Percentiles rank a stretch among this genome's conserved stretches.
phyloP scores from a whole-genome alignment of 92 coral and sea anemone species.

The Siderastrea radians region DNA sequence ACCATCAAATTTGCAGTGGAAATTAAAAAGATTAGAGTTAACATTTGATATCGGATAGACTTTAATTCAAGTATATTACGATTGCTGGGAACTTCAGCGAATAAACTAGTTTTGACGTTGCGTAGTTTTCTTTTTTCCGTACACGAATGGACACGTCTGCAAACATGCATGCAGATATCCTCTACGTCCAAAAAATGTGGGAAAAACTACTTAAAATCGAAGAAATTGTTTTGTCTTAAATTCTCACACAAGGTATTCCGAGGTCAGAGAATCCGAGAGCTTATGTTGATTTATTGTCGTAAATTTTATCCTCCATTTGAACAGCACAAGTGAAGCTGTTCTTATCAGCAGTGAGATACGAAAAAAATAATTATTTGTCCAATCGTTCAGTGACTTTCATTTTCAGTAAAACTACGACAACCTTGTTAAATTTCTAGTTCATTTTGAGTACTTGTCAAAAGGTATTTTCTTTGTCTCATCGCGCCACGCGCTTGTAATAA shows the following conservation, averaged over 20 bases:
- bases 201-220: neutral
- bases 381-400: neutral
- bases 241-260: neutral
- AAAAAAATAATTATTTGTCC: neutral
- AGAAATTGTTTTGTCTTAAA: neutral
- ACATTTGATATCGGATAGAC: neutral
- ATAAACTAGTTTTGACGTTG: neutral
- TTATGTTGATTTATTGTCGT: slow-evolving; percentile 1
- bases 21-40: neutral
- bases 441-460: neutral
- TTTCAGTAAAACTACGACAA: slow-evolving; percentile 5
- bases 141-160: slow-evolving; percentile 18
- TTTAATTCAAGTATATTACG: neutral
- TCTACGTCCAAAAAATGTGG: neutral
- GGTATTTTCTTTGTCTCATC: neutral
- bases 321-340: neutral
- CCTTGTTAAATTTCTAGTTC: neutral
- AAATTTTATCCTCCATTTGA: slow-evolving; percentile 1
- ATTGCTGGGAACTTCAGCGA: neutral
- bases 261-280: neutral
- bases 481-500: slow-evolving; percentile 50
- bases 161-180: neutral
- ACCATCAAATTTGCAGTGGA: neutral
- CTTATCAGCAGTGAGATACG: neutral
- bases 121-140: neutral